Conservation (phyloP, 2,888 invertebrate genomes). For the Orthonevra nobilis region DNA sequence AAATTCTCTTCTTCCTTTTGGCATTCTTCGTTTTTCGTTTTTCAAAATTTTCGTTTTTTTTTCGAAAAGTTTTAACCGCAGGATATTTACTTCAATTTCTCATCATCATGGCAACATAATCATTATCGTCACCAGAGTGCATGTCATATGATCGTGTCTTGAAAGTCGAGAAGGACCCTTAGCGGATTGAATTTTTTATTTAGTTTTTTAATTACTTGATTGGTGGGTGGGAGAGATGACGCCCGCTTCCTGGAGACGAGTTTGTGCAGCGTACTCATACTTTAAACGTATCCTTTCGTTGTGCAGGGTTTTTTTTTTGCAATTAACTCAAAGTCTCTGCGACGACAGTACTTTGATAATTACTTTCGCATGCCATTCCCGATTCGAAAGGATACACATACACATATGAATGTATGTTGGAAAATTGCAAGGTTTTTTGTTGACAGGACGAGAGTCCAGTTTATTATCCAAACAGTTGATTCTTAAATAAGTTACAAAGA, state of each 20-base stretch:
- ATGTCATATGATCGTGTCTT: slow-evolving; percentile 40
- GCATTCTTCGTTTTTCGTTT: slow-evolving; percentile 8
- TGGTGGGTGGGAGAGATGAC: neutral
- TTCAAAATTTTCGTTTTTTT: slow-evolving; percentile 7
- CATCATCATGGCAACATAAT: slow-evolving; percentile 37
- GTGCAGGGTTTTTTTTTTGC: slow-evolving; percentile 15
- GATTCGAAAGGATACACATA: no score
- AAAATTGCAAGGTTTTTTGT: no score
- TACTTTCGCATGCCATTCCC: slow-evolving; percentile 40
- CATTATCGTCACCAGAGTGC: slow-evolving; percentile 40
- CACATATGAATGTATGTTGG: no score
- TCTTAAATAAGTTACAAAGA: slow-evolving; percentile 29
- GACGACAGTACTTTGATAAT: slow-evolving; percentile 37
- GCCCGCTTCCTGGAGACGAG: neutral
- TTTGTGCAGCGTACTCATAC: neutral
- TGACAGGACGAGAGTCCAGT: no score
- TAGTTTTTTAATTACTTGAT: slow-evolving; percentile 56
- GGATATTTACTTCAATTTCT: slow-evolving; percentile 61
- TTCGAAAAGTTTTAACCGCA: slow-evolving; percentile 47
- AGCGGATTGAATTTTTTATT: slow-evolving; percentile 14
- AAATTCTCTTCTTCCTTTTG: slow-evolving; percentile 7
- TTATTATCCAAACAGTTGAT: slow-evolving; percentile 14
- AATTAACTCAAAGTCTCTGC: slow-evolving; percentile 43
- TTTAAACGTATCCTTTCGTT: slow-evolving; percentile 18
- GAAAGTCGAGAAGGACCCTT: slow-evolving; percentile 1